Conservation (phyloP, 1,140 invertebrate species). For the Drosophila funebris region DNA sequence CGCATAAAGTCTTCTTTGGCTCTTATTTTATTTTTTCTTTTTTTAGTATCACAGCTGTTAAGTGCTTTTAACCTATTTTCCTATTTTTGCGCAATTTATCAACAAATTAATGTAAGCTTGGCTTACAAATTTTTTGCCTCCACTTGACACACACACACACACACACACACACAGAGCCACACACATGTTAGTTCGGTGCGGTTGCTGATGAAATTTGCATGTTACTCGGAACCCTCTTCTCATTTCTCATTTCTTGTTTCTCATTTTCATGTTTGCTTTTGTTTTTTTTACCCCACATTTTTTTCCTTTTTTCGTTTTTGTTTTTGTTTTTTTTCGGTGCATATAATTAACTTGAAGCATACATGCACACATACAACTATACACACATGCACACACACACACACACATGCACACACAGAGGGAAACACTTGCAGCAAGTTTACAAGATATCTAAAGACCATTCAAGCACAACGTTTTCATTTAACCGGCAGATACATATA, state of each 20-base stretch:
- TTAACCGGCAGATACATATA: neutral
- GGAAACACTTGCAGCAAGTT: conserved; percentile 12
- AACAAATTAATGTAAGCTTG: conserved; percentile 75
- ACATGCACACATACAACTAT: conserved; percentile 17
- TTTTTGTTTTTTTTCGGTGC: conserved; percentile 48
- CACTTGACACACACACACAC: conserved; percentile 36
- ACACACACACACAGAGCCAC: neutral
- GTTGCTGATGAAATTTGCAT: conserved; percentile 68
- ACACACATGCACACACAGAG: neutral
- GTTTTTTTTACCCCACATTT: neutral
- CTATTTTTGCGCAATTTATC: conserved; percentile 74
- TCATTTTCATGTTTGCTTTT: conserved; percentile 31
- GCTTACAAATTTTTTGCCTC: conserved; percentile 43
- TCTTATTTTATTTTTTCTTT: conserved; percentile 2
- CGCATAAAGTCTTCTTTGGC: neutral
- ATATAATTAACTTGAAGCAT: conserved; percentile 75
- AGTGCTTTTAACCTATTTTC: conserved; percentile 78
- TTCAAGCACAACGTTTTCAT: conserved; percentile 29
- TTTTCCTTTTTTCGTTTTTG: neutral
- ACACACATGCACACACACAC: conserved; percentile 6
- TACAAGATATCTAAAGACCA: conserved; percentile 20
- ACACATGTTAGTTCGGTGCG: conserved; percentile 22
- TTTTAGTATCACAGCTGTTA: conserved; percentile 37
- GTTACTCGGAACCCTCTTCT: conserved; percentile 32
- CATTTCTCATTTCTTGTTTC: conserved; percentile 19